A percentile compares a stretch with the other conserved stretches of the same genome.
Conservation (phyloP, 2,888 invertebrate species). For the Scaptodrosophila latifasciaeformis region DNA sequence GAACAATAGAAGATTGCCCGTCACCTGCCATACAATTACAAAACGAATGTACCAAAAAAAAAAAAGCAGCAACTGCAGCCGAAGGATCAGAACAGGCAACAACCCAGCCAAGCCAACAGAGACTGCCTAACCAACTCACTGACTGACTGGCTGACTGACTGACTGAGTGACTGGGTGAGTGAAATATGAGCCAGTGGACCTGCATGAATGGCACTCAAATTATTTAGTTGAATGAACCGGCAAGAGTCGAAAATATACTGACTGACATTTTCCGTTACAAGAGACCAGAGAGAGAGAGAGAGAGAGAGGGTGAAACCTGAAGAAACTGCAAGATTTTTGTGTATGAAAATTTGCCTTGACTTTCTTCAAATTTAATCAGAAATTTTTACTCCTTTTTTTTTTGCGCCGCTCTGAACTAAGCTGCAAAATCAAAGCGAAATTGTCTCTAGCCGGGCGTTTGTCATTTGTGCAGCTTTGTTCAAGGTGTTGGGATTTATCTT, state of each 20-base stretch:
- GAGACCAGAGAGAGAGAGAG: background rate
- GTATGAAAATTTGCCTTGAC: background rate
- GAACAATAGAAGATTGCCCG: constrained; percentile 75
- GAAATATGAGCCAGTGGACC: constrained; percentile 69
- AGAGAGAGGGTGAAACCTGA: background rate
- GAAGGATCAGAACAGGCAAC: background rate
- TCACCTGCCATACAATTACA: constrained; percentile 75
- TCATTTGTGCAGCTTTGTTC: constrained; percentile 71
- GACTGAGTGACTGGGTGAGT: no score
- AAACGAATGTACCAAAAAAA: constrained; percentile 53
- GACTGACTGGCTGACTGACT: no score
- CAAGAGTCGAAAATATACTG: constrained; percentile 61
- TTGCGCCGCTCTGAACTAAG: no score
- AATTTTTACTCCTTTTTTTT: no score
- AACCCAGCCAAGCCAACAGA: constrained; percentile 18
- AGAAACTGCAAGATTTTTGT: constrained; percentile 1
- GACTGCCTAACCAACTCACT: no score
- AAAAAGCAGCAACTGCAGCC: constrained; percentile 14
- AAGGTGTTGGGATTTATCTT: constrained; percentile 75
- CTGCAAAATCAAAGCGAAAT: background rate
- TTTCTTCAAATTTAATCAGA: background rate
- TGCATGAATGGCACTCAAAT: constrained; percentile 71
- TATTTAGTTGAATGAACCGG: constrained; percentile 71
- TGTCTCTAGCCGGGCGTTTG: constrained; percentile 47
- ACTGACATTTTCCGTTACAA: constrained; percentile 22